phyloP scores from a whole-genome alignment of 2,113 vertebrate genomes.

The Pyxicephalus adspersus region DNA sequence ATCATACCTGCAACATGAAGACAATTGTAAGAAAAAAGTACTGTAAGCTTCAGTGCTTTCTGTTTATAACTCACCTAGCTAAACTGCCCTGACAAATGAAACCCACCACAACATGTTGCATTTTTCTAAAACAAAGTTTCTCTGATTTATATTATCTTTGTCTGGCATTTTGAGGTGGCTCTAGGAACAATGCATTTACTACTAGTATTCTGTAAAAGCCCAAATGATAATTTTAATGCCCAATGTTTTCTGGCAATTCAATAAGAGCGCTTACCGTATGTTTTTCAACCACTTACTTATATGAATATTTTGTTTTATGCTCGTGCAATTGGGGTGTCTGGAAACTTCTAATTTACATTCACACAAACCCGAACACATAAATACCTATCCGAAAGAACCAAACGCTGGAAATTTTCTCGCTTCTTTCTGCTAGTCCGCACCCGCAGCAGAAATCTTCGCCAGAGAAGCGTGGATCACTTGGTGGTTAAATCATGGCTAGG shows the following conservation, averaged over 20 bases:
- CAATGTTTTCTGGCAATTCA: slow-evolving; percentile 57
- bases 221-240: slow-evolving; percentile 20
- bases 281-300: slow-evolving; percentile 82
- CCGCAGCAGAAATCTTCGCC: slow-evolving; percentile 96
- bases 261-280: slow-evolving; percentile 89
- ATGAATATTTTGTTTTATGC: slow-evolving; percentile 73
- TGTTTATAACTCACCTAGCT: slow-evolving; percentile 73
- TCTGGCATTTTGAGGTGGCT: not conserved
- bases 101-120: not conserved
- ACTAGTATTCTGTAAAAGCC: slow-evolving; percentile 4
- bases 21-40: slow-evolving; percentile 74
- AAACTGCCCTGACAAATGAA: slow-evolving; percentile 18
- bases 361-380: slow-evolving; percentile 99
- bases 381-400: slow-evolving; percentile 99
- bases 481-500: slow-evolving; percentile 94
- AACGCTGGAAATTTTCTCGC: slow-evolving; percentile 97
- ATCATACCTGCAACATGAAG: slow-evolving; percentile 93
- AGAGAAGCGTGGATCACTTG: slow-evolving; percentile 92
- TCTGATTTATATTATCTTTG: not conserved
- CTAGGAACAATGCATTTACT: not conserved
- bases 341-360: slow-evolving; percentile 95
- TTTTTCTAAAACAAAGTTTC: not conserved
- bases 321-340: slow-evolving; percentile 74
- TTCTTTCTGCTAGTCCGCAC: slow-evolving; percentile 95
- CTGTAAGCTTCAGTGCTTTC: slow-evolving; percentile 57